Base-by-base conservation (phyloP, 2,797 vertebrate species). In the Mormyrops attenuatus region DNA sequence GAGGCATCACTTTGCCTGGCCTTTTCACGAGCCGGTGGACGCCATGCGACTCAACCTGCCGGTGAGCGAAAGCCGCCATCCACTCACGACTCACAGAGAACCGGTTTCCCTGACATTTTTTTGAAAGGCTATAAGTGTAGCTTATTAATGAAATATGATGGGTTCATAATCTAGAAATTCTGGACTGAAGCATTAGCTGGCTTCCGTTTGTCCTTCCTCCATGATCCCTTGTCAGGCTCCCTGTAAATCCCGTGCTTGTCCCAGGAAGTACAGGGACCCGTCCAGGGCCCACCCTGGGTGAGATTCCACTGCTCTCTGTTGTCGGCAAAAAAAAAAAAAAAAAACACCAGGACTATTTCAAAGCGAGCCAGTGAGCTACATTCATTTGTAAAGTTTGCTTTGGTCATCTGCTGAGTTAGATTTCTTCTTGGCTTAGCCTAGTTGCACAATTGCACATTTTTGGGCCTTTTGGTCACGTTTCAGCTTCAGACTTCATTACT, bases 1-100 rank as follows among this genome's bases (percentile, higher is more conserved):
- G 98, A 97, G 97, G 86, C 98, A 99, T 90, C 97, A 99, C 92
- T 99, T 99, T 8, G 97, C 98, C 0, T 99, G 98, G 98, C 98
- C 98, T 0, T 99, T 99, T 89, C 96, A 97, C 17, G 97, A 98
- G 87, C 98, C 98, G 0, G 98, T 99, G 90, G 97, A 99, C 3
- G 96, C 97, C 0, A 94, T 95, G 90, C 97, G 97, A 90, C 95
- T 99, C 88, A 97, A 96, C 80, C 93, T 99, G 5, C 97, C 98
- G 63, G 98, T 99, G 94, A 95, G 94, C 94, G 38, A 17, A 20
- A 6, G 34, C 38, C 17, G 73, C 5, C 73, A 1, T 77, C 15
- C 69, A 20, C 2, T 41, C 34, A 20, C 69, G 5, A 20, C 69
- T 77, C 5, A 1, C 57, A 2, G 15, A 41, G 69, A 77, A 77